A percentile compares a stretch with the other conserved stretches of the same genome.
phyloP scores from a whole-genome alignment of 2,797 vertebrate species.

The Iguana delicatissima region DNA sequence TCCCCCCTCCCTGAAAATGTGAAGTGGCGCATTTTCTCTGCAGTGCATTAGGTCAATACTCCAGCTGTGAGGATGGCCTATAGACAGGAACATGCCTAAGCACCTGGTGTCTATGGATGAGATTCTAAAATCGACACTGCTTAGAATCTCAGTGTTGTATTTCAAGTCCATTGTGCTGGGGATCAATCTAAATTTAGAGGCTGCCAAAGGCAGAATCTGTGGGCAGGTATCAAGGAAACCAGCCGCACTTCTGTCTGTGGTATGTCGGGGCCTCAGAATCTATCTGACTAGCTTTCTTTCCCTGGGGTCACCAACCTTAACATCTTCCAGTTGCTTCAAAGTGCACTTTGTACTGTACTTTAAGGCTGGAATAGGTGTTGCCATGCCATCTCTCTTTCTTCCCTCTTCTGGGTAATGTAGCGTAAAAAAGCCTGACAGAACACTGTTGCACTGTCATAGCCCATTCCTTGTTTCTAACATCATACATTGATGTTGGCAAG shows the following conservation, averaged over 20 bases:
- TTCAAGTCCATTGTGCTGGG: not conserved
- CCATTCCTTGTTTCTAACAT: not conserved
- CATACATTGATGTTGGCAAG: not conserved
- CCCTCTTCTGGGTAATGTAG: not conserved
- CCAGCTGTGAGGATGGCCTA: not conserved
- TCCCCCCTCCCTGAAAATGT: constrained; percentile 30
- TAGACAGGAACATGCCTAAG: not conserved
- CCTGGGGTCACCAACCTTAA: not conserved
- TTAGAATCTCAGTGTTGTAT: not conserved
- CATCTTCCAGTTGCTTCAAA: not conserved
- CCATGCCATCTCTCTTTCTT: too few species aligned
- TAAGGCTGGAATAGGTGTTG: too few species aligned
- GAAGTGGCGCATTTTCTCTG: not conserved
- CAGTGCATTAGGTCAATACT: not conserved
- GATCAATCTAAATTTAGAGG: not conserved
- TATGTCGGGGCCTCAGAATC: not conserved
- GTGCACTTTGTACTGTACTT: constrained; percentile 44
- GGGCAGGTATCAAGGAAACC: constrained; percentile 14
- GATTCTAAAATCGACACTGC: constrained; percentile 10
- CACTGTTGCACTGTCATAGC: not conserved
- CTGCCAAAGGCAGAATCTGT: not conserved
- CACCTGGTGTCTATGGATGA: constrained; percentile 9
- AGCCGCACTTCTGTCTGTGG: not conserved
- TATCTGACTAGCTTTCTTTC: constrained; percentile 37
- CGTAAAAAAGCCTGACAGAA: not conserved